Evolutionary conservation across 2,113 vertebrate species (phyloP), one percentile per base, ranked within the genome.

Genomic region (Trinectes maculatus): DNA sequence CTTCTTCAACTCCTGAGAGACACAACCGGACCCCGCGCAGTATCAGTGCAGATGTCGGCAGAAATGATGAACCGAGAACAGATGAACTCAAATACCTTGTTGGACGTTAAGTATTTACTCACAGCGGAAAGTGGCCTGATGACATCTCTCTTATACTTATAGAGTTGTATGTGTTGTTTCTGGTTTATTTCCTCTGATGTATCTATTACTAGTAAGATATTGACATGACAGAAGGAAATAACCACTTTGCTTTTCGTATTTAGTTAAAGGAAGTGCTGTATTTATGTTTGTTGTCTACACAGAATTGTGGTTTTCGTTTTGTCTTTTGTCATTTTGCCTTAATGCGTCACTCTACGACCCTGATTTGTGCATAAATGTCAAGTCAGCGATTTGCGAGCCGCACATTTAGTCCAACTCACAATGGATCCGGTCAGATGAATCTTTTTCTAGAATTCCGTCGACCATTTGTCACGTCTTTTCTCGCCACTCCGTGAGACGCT

Each of bases 391-490:
- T 56, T n/a, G n/a, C n/a, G n/a, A n/a, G n/a, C n/a, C n/a, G 13
- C 24, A 16, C 13, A 33, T 42, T 22, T 29, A 64, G n/a, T 26
- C 10, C 24, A 63, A 34, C 19, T 28, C 16, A 8, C 61, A 6
- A 33, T 43, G 22, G 56, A 48, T 52, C 44, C 46, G 66, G 53
- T 9, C 73, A n/a, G 11, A 71, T 42, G 33, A 4, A 15, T 54
- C 28, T 47, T 69, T 62, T 47, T 18, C 3, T 61, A 29, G n/a
- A 13, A 53, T 43, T 44, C 21, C 22, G 36, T 69, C n/a, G n/a
- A n/a, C 63, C 61, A 63, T 72, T 70, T 77, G 46, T 83, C 62
- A 61, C 10, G 19, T 80, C 43, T 42, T 63, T 67, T 70, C 55
- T 71, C 76, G 19, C n/a, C 31, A 68, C 37, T 73, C 56, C 16